These are phyloP conservation scores for Psephotus haematonotus DNA, from an alignment of 2,113 vertebrate genomes.

Conservation along the genomic window DNA sequence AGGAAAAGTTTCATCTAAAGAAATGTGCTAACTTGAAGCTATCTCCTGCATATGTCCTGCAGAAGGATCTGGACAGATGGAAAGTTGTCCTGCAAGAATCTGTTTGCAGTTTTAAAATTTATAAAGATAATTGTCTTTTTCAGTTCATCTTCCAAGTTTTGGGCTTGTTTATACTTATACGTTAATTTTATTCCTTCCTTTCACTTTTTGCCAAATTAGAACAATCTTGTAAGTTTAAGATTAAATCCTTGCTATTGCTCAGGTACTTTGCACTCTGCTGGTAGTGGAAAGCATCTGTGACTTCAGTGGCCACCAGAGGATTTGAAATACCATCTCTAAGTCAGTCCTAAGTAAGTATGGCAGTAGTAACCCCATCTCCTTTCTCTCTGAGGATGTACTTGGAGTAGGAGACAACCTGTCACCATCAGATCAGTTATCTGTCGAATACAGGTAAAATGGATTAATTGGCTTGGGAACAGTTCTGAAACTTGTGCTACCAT, in stretches of 20 bases:
- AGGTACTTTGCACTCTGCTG: background rate
- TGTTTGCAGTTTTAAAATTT: slow-evolving; percentile 22
- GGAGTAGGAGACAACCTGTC: background rate
- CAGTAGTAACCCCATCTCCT: background rate
- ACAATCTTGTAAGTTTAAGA: background rate
- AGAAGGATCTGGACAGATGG: slow-evolving; percentile 1
- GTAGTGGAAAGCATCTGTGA: background rate
- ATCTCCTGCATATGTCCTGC: slow-evolving; percentile 3
- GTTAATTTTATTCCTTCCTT: slow-evolving; percentile 33
- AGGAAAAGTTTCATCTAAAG: background rate
- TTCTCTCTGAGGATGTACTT: background rate
- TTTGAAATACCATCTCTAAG: background rate
- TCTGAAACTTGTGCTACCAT: background rate
- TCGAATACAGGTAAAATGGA: background rate
- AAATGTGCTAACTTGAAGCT: background rate
- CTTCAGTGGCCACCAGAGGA: background rate
- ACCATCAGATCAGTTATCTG: background rate
- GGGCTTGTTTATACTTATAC: background rate
- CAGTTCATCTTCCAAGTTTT: slow-evolving; percentile 20
- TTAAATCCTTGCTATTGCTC: background rate
- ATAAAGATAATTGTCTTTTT: slow-evolving; percentile 41
- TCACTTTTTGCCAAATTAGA: background rate
- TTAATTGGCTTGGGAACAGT: background rate
- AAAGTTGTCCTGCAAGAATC: background rate
- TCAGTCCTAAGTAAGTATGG: background rate